Conservation (phyloP, 2,797 vertebrate genomes). For the Aldrovandia affinis region DNA sequence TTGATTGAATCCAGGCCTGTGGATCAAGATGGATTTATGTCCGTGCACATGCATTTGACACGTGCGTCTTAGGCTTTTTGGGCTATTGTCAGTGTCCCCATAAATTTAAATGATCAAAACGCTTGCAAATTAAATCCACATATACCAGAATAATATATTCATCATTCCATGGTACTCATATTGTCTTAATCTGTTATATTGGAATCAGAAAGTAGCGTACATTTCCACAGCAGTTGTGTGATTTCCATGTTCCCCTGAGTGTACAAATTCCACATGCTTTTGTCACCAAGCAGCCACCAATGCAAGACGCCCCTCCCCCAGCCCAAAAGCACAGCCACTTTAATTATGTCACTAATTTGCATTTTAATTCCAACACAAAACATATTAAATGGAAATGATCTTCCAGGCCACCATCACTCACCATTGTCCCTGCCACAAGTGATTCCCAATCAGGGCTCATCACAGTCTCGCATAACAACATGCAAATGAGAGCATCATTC, state of each 20-base stretch:
- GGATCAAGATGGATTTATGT: neutral
- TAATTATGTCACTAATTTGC: conserved; percentile 60
- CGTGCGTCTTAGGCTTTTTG: neutral
- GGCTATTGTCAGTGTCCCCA: neutral
- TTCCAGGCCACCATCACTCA: conserved; percentile 8
- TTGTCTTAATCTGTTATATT: neutral
- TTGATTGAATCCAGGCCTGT: neutral
- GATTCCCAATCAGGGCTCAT: conserved; percentile 41
- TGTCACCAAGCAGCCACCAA: neutral
- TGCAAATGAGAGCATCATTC: conserved; percentile 60
- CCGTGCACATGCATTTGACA: neutral
- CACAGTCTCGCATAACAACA: conserved; percentile 57
- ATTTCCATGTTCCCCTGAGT: neutral
- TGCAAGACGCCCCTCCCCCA: neutral
- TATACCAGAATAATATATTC: neutral
- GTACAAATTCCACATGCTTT: neutral
- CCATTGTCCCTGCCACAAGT: conserved; percentile 38
- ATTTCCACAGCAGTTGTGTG: neutral
- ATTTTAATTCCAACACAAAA: conserved; percentile 55
- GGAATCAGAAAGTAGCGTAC: neutral
- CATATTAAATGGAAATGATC: conserved; percentile 42
- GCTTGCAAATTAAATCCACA: neutral
- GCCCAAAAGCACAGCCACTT: neutral
- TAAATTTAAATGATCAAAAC: neutral
- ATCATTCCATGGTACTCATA: neutral